Evolutionary conservation across 2,888 invertebrate species (phyloP), one percentile per base, ranked within the genome.

Genomic region (Amiota communis): DNA sequence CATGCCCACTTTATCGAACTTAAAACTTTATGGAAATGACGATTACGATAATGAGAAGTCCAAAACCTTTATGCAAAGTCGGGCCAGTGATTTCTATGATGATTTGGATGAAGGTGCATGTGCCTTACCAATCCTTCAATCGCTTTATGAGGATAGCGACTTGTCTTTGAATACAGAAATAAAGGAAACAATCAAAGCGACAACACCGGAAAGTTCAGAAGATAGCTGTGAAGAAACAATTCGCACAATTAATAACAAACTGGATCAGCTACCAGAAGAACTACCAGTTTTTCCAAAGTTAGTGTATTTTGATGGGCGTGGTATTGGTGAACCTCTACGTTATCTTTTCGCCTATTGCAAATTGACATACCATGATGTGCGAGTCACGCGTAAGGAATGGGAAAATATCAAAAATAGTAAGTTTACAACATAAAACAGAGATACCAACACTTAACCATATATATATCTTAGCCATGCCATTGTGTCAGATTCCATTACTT

Each of bases 291-390:
- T 47, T 2, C 64, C 64, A 8, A 36, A 64, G 17, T 15, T 64
- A 15, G 47, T 64, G 8, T 64, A 47, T n/a, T 64, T 46, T n/a
- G 17, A 64, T 64, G 64, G 9, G 47, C 64, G 64, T n/a, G 64
- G 64, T 17, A 64, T 64, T 15, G 46, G 64, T 47, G 64, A 64
- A n/a, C 15, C 64, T 8, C n/a, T 64, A 3, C 64, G 64, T 64
- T 46, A 47, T 36, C 47, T 64, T 9, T 64, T 64, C 15, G 64
- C 64, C 64, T 64, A 64, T 15, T n/a, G 64, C 13, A 15, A 47
- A n/a, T 15, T 64, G 2, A 47, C 47, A 13, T 64, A 15, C 13
- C 64, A 64, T 8, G 64, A 64, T n/a, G 47, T 64, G 47, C 64
- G 64, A 15, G 4, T 64, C 11, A 15, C 15, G 10, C 64, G 47